Base-by-base conservation (phyloP, 1,140 invertebrate species). In the Eufriesea mexicana region DNA sequence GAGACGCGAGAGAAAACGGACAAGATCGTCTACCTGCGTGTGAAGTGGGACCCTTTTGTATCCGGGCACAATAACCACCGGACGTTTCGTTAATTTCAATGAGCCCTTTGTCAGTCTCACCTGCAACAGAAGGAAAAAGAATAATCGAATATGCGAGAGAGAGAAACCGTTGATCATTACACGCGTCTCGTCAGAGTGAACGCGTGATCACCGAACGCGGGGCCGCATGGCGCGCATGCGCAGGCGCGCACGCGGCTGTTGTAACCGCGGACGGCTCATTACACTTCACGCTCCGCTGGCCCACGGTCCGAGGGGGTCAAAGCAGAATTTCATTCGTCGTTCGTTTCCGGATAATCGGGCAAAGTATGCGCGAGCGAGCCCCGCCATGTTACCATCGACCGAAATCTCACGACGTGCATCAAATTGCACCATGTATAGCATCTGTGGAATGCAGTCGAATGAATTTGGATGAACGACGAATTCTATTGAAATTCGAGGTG, bases 281-380 rank as follows among this genome's bases (percentile, higher is more conserved):
- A 90, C 87, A 88, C 86, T 92, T 92, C 84, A 89, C 88, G 90
- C 86, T 90, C 84, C 74, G 89, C 62, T 87, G 87, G 82, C 78
- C 86, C 79, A 82, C 84, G 85, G 89, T 87, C 23, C 25, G 12
- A 8, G 75, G 86, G 87, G 86, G 85, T 90, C 90, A 92, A 92
- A 92, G 85, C 86, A 72, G 83, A 89, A 91, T 92, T 90, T 89
- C 89, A 91, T 92, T 90, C 80, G 85, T 84, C 84, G 78, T 86
- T 86, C 83, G 79, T 90, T 89, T 89, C 88, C 84, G 89, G 85
- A 84, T 80, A 87, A 81, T 85, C 86, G 79, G 51, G 71, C 76
- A 77, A 77, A 81, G 79, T 64, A 47, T 76, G 64, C 64, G 51
- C 59, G 57, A 10, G 35, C 35, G 35, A 4, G 4, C n/a, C 9